Conservation (phyloP, 2,113 vertebrate genomes). For the Corythaeola cristata region DNA sequence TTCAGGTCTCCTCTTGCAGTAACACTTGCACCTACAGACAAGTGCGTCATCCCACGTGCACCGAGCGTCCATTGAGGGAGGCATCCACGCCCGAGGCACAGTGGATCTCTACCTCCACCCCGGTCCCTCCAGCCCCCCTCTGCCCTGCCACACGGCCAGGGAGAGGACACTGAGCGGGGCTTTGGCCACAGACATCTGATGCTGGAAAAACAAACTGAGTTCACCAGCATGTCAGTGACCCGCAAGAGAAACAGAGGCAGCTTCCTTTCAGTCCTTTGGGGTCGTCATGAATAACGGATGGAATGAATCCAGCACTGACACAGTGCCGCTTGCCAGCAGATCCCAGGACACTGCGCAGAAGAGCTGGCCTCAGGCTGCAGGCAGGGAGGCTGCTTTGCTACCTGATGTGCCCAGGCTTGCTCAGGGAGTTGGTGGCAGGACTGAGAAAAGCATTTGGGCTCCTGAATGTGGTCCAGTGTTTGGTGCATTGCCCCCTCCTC, state of each 20-base stretch:
- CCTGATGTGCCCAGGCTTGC: background rate
- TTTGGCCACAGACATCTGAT: background rate
- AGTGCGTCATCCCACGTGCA: fast-evolving
- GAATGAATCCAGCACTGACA: background rate
- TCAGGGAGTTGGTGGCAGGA: background rate
- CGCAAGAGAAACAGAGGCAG: slow-evolving; percentile 4
- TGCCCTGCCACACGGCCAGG: fast-evolving
- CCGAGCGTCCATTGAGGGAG: background rate
- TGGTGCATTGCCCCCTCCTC: background rate
- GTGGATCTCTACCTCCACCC: background rate
- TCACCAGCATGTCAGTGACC: slow-evolving; percentile 24
- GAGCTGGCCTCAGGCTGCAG: background rate
- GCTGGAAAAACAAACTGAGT: slow-evolving; percentile 58
- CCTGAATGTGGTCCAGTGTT: fast-evolving
- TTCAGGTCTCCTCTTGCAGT: background rate
- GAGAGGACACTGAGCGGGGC: background rate
- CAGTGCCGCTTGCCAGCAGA: background rate
- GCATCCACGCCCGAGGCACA: fast-evolving
- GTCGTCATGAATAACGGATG: slow-evolving; percentile 40
- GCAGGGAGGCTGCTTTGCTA: background rate
- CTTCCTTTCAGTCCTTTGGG: background rate
- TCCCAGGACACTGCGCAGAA: background rate
- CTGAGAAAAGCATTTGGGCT: background rate
- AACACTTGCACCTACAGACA: background rate
- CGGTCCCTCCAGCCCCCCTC: background rate